Evolutionary conservation across 2,113 vertebrate species (phyloP), one percentile per base, ranked within the genome.

Genomic region (Mola mola): DNA sequence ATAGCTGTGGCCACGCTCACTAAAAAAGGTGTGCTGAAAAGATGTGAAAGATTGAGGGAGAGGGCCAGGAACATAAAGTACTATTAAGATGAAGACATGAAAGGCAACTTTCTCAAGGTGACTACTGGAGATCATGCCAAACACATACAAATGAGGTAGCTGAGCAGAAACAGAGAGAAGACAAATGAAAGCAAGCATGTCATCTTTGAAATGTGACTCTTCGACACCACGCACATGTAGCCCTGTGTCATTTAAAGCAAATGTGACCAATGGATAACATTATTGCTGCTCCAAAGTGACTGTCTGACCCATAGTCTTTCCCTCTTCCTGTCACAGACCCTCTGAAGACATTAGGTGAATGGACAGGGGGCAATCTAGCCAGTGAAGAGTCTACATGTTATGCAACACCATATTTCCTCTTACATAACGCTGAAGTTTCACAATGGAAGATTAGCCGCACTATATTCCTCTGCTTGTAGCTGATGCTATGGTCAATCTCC

Each of bases 21-120:
- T 49, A 29, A 42, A 58, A 60, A 7, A 59, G 50, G 59, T n/a
- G n/a, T n/a, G 29, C 24, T n/a, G 25, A 28, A 44, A 40, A 66
- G 57, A 37, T 48, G 33, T 19, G 36, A 28, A 17, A n/a, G 20
- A 16, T 4, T 19, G 19, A 6, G 37, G 42, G 28, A 31, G 21
- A 21, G 25, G 15, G 34, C 48, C 24, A 29, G 44, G 28, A 49
- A 79, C 81, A 87, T 82, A 86, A 85, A 82, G 77, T 59, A 55
- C 71, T 83, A 78, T 87, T 86, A 82, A 85, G 83, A 89, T 85
- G 78, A 72, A 62, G 66, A 59, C 72, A 89, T 82, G 56, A 55
- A 41, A 52, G 7, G 12, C 37, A 52, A 42, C 63, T 75, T 62
- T 68, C 66, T 82, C 87, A 91, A 91, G 88, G 88, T 91, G 89